Evolutionary conservation across 2,888 invertebrate genomes (phyloP).

Genomic region (Ganaspis brasiliensis): DNA sequence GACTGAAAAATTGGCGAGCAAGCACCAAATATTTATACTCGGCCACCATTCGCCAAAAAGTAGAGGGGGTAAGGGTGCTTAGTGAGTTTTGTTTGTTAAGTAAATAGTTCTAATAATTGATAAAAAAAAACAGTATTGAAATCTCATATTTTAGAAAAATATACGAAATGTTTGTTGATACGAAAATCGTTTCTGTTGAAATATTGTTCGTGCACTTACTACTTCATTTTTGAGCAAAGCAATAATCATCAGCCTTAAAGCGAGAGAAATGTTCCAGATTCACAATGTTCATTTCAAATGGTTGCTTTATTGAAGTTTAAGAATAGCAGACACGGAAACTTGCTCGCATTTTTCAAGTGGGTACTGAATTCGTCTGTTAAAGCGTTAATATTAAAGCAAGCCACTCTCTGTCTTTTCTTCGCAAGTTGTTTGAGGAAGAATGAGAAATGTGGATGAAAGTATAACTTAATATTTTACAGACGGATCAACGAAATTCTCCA

Average conservation of each 20-base stretch:
- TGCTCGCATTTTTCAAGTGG: slow-evolving; percentile 32
- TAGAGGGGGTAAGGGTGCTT: too few relatives aligned
- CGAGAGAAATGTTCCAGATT: slow-evolving; percentile 25
- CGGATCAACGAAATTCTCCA: slow-evolving; percentile 19
- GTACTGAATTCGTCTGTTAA: slow-evolving; percentile 4
- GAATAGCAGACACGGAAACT: slow-evolving; percentile 40
- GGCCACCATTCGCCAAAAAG: too few relatives aligned
- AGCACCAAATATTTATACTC: too few relatives aligned
- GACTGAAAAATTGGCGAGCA: too few relatives aligned
- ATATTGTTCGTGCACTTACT: too few relatives aligned
- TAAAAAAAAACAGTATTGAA: too few relatives aligned
- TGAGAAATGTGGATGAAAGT: slow-evolving; percentile 38
- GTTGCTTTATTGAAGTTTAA: slow-evolving; percentile 27
- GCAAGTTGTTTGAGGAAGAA: slow-evolving; percentile 32
- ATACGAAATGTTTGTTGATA: too few relatives aligned
- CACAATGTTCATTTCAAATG: slow-evolving; percentile 15
- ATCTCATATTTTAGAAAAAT: too few relatives aligned
- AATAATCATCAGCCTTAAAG: slow-evolving; percentile 28
- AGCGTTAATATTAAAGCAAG: slow-evolving; percentile 37
- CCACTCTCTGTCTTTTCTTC: slow-evolving; percentile 16
- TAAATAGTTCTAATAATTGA: too few relatives aligned
- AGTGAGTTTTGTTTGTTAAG: too few relatives aligned
- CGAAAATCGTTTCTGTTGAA: too few relatives aligned
- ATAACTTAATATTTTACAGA: slow-evolving; percentile 40
- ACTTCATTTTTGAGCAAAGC: slow-evolving; percentile 9